Evolutionary conservation across 2,888 invertebrate species (phyloP), one percentile per base, ranked within the genome.

Genomic region (Synergus japonicus): DNA sequence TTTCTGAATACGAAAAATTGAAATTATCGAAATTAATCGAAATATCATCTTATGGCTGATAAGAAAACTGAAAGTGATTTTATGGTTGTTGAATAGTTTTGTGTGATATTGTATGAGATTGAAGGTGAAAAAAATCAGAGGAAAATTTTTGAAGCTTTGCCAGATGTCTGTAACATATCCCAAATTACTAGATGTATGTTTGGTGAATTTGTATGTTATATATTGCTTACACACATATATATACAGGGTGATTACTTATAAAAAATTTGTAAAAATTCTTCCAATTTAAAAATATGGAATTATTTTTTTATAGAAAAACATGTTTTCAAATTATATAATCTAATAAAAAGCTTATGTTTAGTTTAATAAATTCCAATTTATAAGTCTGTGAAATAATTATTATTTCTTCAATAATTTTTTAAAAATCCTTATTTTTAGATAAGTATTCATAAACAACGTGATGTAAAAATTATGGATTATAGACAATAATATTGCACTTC

Each of bases 41-140:
- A 83, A 83, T 87, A 85, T 86, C 85, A 84, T 78, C 84, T 84
- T 84, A 86, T 87, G 85, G 85, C 83, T 86, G 84, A 86, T 65
- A 66, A 67, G n/a, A 79, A 41, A 76, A 78, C 76, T 76, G 4
- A 37, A 69, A 49, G 46, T 69, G 22, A 13, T 69, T 13, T 22
- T 22, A 44, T 69, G 29, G 49, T 15, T 29, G 44, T 44, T 67
- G 29, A 22, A 3, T 43, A 66, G 10, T 69, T 13, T 7, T 15
- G 54, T 73, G 73, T 73, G 54, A 73, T 69, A 69, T 18, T 18
- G 10, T 18, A 18, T 63, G 5, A 63, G 22, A 29, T 63, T 63
- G 5, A 63, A 13, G 22, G 63, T 13, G n/a, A 37, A 22, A 69
- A 69, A 41, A n/a, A 18, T 10, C 46, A 15, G 9, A 4, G 4